Conservation (phyloP, 2,113 vertebrate genomes). For the Alectura lathami region DNA sequence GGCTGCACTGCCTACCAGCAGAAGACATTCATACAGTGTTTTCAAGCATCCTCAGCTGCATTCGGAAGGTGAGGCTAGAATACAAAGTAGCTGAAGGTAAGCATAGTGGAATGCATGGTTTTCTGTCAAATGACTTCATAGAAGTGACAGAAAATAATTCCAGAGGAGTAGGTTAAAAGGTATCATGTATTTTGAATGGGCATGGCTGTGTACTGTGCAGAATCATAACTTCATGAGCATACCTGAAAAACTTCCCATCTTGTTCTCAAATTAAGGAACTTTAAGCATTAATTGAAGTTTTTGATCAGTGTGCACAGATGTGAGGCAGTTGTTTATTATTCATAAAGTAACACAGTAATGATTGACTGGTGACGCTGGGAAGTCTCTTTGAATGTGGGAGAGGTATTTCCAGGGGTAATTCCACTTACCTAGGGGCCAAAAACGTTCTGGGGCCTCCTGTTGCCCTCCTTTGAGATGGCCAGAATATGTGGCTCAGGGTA, state of each 20-base stretch:
- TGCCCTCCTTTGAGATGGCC: not conserved
- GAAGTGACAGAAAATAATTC: not conserved
- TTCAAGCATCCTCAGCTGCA: not conserved
- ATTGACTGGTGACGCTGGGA: not conserved
- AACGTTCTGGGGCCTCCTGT: not conserved
- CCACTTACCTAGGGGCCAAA: not conserved
- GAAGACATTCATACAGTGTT: not conserved
- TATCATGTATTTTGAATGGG: not conserved
- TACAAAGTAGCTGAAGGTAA: not conserved
- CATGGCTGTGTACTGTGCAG: rapidly evolving
- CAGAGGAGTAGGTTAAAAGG: not conserved
- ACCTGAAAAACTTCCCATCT: not conserved
- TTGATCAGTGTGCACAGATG: not conserved
- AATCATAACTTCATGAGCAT: not conserved
- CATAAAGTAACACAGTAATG: not conserved
- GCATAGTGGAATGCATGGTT: not conserved
- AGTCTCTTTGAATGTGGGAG: not conserved
- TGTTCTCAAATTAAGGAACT: not conserved
- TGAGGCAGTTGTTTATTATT: not conserved
- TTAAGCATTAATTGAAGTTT: not conserved
- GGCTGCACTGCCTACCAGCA: not conserved
- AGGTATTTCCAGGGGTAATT: not conserved
- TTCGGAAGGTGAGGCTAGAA: not conserved
- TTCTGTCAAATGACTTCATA: not conserved
- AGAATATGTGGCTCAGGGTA: not conserved